These are phyloP conservation scores for Cyclargus thomasi DNA, from an alignment of 1,140 invertebrate species.

Conservation along the genomic window DNA sequence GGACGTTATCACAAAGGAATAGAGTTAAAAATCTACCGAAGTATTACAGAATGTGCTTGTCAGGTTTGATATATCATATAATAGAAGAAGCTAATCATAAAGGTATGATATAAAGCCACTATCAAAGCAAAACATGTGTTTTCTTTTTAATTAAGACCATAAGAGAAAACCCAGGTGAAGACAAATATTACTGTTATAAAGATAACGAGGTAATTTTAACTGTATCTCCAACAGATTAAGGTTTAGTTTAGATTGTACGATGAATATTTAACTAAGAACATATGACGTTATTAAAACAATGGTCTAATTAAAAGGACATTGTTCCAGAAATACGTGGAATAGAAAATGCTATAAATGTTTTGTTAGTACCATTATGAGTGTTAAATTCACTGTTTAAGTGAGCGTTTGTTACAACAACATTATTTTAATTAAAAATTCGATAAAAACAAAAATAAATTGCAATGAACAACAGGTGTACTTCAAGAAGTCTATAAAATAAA, in stretches of 20 bases:
- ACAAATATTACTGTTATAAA: conserved; percentile 16
- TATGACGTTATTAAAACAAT: conserved; percentile 21
- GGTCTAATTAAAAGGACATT: conserved; percentile 19
- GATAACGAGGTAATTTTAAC: not conserved
- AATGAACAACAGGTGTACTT: no score
- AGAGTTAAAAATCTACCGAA: conserved; percentile 20
- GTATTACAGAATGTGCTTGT: conserved; percentile 23
- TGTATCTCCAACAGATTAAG: not conserved
- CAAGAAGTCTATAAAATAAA: no score
- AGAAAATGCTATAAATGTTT: not conserved
- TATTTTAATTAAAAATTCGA: no score
- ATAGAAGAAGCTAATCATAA: conserved; percentile 23
- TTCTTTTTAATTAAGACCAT: conserved; percentile 15
- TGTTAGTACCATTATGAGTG: not conserved
- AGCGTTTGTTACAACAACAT: not conserved
- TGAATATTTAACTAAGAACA: not conserved
- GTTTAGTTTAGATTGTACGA: not conserved
- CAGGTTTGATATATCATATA: conserved; percentile 27
- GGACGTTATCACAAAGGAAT: conserved; percentile 24
- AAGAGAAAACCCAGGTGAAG: conserved; percentile 1
- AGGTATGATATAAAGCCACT: conserved; percentile 10
- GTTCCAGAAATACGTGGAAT: conserved; percentile 20
- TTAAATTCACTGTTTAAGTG: not conserved
- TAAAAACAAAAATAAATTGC: no score
- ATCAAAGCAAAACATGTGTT: conserved; percentile 14